Conservation (phyloP, 2,113 vertebrate genomes). For the Smithornis capensis region DNA sequence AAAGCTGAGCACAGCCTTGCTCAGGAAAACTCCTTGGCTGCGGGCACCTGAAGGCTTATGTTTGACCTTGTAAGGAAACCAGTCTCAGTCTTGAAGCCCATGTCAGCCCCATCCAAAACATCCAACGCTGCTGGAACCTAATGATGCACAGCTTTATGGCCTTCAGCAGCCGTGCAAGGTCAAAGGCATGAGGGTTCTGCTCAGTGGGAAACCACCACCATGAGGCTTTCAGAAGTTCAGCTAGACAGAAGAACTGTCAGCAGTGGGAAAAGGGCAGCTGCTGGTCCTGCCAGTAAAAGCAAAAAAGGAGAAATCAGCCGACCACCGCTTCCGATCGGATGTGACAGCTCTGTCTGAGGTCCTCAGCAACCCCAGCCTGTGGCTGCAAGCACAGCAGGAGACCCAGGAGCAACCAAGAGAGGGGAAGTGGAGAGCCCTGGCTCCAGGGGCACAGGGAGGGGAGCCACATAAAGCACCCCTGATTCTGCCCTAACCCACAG, state of each 20-base stretch:
- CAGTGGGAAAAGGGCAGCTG: slow-evolving; percentile 13
- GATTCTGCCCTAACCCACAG: not conserved
- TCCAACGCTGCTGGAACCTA: rapidly evolving
- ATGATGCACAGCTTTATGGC: rapidly evolving
- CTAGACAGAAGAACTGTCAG: slow-evolving; percentile 9
- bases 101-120: rapidly evolving
- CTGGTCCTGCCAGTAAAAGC: slow-evolving; percentile 45
- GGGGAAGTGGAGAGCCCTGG: not conserved
- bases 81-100: not conserved
- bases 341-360: slow-evolving; percentile 5
- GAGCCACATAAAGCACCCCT: not conserved
- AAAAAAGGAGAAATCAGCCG: slow-evolving; percentile 36
- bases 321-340: slow-evolving; percentile 3
- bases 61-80: not conserved
- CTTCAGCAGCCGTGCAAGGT: not conserved
- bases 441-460: not conserved
- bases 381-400: not conserved
- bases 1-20: not conserved
- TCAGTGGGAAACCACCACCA: slow-evolving; percentile 1
- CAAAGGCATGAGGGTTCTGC: not conserved
- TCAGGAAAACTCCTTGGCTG: not conserved
- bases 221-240: not conserved
- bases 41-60: not conserved
- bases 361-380: not conserved
- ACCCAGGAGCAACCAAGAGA: not conserved